Conservation (phyloP, 2,113 vertebrate genomes). For the Xyliphius kryptos region DNA sequence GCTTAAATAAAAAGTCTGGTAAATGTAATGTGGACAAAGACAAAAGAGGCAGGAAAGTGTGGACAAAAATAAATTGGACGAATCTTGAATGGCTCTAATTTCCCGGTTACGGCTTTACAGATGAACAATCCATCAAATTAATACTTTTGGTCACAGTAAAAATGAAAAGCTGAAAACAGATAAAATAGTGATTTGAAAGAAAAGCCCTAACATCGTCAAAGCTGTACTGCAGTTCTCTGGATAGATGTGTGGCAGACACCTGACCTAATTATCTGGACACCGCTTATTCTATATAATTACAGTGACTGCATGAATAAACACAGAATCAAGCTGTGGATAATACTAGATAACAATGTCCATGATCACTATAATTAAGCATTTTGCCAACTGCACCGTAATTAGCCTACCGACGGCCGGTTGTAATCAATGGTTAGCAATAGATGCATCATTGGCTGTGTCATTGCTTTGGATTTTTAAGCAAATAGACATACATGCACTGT, state of each 20-base stretch:
- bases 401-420: neutral
- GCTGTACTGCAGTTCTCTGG: neutral
- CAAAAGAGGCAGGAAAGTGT: neutral
- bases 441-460: neutral
- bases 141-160: neutral
- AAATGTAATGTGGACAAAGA: neutral
- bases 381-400: slow-evolving; percentile 13
- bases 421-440: slow-evolving; percentile 2
- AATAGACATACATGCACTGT: too few species aligned
- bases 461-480: neutral
- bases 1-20: neutral
- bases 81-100: neutral
- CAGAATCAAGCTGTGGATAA: slow-evolving; percentile 3
- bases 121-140: slow-evolving; percentile 18
- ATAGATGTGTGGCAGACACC: neutral
- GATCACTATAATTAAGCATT: slow-evolving; percentile 18
- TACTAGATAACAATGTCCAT: neutral
- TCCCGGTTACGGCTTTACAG: neutral
- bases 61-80: neutral
- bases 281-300: slow-evolving; percentile 6
- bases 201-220: neutral
- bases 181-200: neutral
- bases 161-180: neutral
- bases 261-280: slow-evolving; percentile 20
- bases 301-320: neutral